A percentile compares a stretch with the other conserved stretches of the same genome.
Conservation (phyloP, 2,113 vertebrate species). For the Eonycteris spelaea region DNA sequence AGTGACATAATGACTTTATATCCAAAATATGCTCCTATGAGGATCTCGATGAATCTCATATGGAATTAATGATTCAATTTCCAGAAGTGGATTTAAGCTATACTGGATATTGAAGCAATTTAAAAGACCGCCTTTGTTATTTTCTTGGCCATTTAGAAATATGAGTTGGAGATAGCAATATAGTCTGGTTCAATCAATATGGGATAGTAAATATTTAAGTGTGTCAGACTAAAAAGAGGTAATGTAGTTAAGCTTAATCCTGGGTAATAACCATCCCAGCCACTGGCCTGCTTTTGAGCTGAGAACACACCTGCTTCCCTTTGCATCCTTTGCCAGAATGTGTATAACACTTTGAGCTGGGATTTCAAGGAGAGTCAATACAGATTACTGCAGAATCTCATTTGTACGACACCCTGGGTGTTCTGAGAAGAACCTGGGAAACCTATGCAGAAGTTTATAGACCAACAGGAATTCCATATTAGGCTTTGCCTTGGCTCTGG, state of each 20-base stretch:
- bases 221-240: slow-evolving; percentile 48
- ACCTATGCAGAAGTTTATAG: slow-evolving; percentile 53
- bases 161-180: background rate
- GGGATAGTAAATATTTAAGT: slow-evolving; percentile 58
- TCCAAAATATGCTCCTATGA: background rate
- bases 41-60: background rate
- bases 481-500: slow-evolving; percentile 53
- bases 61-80: slow-evolving; percentile 42
- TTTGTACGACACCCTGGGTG: slow-evolving; percentile 70
- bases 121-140: slow-evolving; percentile 25
- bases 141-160: slow-evolving; percentile 50
- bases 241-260: slow-evolving; percentile 62
- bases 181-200: slow-evolving; percentile 1
- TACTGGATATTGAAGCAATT: slow-evolving; percentile 3
- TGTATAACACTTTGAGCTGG: slow-evolving; percentile 57
- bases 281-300: slow-evolving; percentile 59
- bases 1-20: slow-evolving; percentile 13
- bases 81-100: slow-evolving; percentile 29
- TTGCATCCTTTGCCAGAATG: slow-evolving; percentile 69
- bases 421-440: slow-evolving; percentile 73
- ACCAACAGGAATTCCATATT: slow-evolving; percentile 58
- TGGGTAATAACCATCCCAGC: slow-evolving; percentile 48
- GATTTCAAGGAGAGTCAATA: slow-evolving; percentile 69
- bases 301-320: slow-evolving; percentile 67
- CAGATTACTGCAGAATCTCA: slow-evolving; percentile 66